Evolutionary conservation across 1,140 invertebrate species (phyloP).

Genomic region (Varroa destructor): DNA sequence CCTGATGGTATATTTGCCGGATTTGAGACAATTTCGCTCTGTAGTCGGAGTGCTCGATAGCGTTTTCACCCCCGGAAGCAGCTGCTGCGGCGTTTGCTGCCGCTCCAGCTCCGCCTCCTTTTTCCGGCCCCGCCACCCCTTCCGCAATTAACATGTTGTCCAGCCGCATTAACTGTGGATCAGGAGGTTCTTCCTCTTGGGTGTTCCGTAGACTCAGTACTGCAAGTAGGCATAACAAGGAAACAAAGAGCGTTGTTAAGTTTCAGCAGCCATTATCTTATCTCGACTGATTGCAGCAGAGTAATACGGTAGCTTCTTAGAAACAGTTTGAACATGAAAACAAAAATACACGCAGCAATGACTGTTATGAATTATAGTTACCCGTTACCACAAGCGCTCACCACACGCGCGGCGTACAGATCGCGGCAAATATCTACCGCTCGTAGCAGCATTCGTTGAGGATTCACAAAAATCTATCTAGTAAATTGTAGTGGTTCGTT

Average conservation of each 20-base stretch:
- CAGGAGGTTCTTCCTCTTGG: constrained; percentile 95
- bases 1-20: constrained; percentile 95
- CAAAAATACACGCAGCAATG: constrained; percentile 31
- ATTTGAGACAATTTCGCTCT: constrained; percentile 97
- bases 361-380: too few relatives aligned
- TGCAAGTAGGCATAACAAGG: constrained; percentile 44
- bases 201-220: constrained; percentile 87
- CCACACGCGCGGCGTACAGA: too few relatives aligned
- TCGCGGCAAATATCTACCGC: too few relatives aligned
- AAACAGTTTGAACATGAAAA: constrained; percentile 29
- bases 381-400: too few relatives aligned
- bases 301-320: not conserved
- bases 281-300: too few relatives aligned
- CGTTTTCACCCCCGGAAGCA: constrained; percentile 69
- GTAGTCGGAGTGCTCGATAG: constrained; percentile 98
- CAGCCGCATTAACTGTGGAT: constrained; percentile 93
- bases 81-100: constrained; percentile 79
- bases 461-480: too few relatives aligned
- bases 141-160: constrained; percentile 99
- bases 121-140: constrained; percentile 94
- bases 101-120: constrained; percentile 77
- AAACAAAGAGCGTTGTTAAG: not conserved
- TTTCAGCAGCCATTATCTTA: not conserved
- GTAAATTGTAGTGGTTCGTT: too few relatives aligned
- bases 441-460: too few relatives aligned